Percentiles rank a stretch among this genome's conserved stretches.
These are phyloP conservation scores for Pycnomerus fuliginosus DNA, from an alignment of 2,888 invertebrate species.

Conservation along the genomic window DNA sequence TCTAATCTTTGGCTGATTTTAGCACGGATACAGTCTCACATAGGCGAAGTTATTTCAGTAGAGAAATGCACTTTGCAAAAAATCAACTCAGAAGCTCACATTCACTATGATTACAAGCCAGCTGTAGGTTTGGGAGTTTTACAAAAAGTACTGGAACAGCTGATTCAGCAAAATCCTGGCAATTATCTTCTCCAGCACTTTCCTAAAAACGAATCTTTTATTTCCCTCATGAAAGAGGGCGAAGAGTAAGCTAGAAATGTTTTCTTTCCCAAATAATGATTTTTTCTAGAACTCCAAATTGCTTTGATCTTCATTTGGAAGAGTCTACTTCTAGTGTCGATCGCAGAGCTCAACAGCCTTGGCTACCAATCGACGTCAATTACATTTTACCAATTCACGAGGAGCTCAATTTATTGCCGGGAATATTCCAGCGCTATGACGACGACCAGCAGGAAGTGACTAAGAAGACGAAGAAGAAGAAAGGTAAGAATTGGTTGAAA, in stretches of 20 bases:
- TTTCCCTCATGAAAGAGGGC: slow-evolving; percentile 32
- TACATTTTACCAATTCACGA: slow-evolving; percentile 35
- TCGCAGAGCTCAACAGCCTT: slow-evolving; percentile 14
- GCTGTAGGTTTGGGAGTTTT: slow-evolving; percentile 38
- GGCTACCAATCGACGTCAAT: slow-evolving; percentile 37
- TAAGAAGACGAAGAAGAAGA: slow-evolving; percentile 1
- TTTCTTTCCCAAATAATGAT: slow-evolving; percentile 1
- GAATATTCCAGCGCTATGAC: slow-evolving; percentile 25
- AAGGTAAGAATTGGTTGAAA: too few species aligned
- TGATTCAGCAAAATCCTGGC: slow-evolving; percentile 35
- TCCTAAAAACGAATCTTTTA: slow-evolving; percentile 41
- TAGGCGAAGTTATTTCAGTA: slow-evolving; percentile 38
- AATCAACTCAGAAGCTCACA: slow-evolving; percentile 38
- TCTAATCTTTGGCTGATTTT: too few species aligned
- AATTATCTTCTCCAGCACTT: slow-evolving; percentile 42
- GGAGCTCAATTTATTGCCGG: slow-evolving; percentile 29
- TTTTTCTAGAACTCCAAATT: slow-evolving; percentile 12
- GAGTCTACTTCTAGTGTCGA: slow-evolving; percentile 21
- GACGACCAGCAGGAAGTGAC: neutral
- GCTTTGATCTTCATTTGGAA: slow-evolving; percentile 31
- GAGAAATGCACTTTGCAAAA: slow-evolving; percentile 42
- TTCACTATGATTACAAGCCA: slow-evolving; percentile 39
- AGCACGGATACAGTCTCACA: too few species aligned
- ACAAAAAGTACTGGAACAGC: slow-evolving; percentile 37
- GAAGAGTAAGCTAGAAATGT: slow-evolving; percentile 12